Evolutionary conservation across 2,113 vertebrate species (phyloP).

Genomic region (Oncorhynchus tshawytscha): DNA sequence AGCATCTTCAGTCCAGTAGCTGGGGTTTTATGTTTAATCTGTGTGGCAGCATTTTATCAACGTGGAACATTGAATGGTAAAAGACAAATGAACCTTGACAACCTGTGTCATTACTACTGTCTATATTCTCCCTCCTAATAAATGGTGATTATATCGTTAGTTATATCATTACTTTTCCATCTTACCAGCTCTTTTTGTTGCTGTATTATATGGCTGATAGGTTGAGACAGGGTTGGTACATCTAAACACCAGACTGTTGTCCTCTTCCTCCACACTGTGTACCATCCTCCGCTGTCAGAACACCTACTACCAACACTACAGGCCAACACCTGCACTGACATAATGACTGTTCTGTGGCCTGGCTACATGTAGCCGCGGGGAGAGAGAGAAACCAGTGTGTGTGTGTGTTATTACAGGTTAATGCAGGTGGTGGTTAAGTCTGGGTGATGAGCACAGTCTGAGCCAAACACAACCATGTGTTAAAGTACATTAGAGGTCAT

Average conservation of each 20-base stretch:
- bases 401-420: constrained; percentile 72
- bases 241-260: background rate
- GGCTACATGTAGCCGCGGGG: constrained; percentile 9
- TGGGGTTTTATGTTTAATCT: constrained; percentile 16
- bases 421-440: constrained; percentile 68
- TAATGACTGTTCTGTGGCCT: constrained; percentile 68
- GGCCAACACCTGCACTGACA: constrained; percentile 65
- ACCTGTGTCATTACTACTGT: no score
- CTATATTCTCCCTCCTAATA: no score
- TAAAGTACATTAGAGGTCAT: constrained; percentile 71
- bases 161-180: no score
- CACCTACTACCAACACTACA: constrained; percentile 34
- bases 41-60: background rate
- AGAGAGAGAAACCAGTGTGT: constrained; percentile 5
- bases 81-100: no score
- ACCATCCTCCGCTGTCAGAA: constrained; percentile 34
- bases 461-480: constrained; percentile 70
- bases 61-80: no score
- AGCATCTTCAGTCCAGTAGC: constrained; percentile 43
- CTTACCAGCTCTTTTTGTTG: no score
- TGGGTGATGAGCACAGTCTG: constrained; percentile 62
- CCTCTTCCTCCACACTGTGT: background rate
- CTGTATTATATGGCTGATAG: no score
- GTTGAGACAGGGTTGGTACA: background rate
- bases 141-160: no score